These are phyloP conservation scores for Hippocampus comes DNA, from an alignment of 2,113 vertebrate genomes.

Conservation along the genomic window DNA sequence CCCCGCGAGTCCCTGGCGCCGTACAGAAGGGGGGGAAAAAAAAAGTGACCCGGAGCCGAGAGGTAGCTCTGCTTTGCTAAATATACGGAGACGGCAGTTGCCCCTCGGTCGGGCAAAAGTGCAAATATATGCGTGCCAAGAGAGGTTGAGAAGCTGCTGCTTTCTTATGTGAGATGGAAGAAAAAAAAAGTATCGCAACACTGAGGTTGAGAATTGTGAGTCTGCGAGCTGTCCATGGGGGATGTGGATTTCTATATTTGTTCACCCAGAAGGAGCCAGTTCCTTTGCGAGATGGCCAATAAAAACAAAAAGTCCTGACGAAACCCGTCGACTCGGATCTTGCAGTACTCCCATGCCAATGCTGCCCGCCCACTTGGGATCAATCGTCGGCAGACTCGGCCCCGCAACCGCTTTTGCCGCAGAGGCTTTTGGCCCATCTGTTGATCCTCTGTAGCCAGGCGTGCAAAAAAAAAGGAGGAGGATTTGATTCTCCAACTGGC, in stretches of 20 bases:
- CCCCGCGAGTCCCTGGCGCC: constrained; percentile 44
- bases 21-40: no score
- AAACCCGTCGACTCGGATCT: neutral
- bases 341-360: neutral
- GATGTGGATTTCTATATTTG: neutral
- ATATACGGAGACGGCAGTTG: constrained; percentile 45
- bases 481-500: constrained; percentile 6
- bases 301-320: neutral
- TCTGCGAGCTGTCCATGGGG: neutral
- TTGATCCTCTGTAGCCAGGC: constrained; percentile 38
- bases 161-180: constrained; percentile 32
- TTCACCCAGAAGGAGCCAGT: neutral
- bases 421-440: constrained; percentile 11
- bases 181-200: neutral
- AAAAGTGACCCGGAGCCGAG: constrained; percentile 60
- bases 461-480: constrained; percentile 2
- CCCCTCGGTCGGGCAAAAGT: constrained; percentile 25
- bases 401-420: neutral
- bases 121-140: constrained; percentile 20
- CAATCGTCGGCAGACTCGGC: neutral
- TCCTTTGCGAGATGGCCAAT: neutral
- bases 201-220: neutral
- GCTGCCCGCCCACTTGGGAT: neutral
- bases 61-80: constrained; percentile 44
- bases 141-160: constrained; percentile 33